Evolutionary conservation across 2,113 vertebrate genomes (phyloP).

Genomic region (Colossoma macropomum): DNA sequence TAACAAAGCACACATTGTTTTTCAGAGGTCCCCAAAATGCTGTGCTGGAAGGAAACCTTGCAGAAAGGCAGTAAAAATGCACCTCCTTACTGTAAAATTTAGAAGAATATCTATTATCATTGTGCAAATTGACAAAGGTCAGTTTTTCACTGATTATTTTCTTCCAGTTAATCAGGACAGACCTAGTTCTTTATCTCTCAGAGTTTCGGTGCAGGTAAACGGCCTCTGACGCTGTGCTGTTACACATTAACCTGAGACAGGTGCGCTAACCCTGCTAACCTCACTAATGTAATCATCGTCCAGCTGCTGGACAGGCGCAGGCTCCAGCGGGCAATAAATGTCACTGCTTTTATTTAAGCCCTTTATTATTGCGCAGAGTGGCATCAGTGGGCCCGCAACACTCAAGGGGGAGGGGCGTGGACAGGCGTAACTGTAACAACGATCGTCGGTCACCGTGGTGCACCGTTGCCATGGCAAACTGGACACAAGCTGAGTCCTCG

Average conservation of each 20-base stretch:
- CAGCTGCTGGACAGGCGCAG: background rate
- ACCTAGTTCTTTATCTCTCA: too few species aligned
- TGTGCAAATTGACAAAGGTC: too few species aligned
- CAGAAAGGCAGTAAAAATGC: too few species aligned
- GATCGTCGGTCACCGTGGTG: background rate
- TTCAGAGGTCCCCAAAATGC: too few species aligned
- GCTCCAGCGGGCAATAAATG: slow-evolving; percentile 46
- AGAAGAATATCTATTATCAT: too few species aligned
- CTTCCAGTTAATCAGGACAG: too few species aligned
- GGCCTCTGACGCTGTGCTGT: slow-evolving; percentile 30
- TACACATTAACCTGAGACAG: slow-evolving; percentile 55
- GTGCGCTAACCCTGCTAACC: slow-evolving; percentile 10
- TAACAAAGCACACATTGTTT: too few species aligned
- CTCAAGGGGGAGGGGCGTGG: background rate
- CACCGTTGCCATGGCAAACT: background rate
- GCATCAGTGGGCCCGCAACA: background rate
- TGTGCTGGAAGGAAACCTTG: too few species aligned
- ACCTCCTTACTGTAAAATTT: too few species aligned
- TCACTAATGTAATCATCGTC: slow-evolving; percentile 40
- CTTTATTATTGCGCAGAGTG: slow-evolving; percentile 29
- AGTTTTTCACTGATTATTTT: too few species aligned
- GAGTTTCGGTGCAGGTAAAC: too few species aligned
- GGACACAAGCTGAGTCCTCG: background rate
- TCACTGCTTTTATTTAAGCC: slow-evolving; percentile 50
- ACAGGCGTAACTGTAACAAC: background rate